A percentile compares a stretch with the other conserved stretches of the same genome.
Evolutionary conservation across 2,888 invertebrate species (phyloP).

Genomic region (Plebejus melissa): DNA sequence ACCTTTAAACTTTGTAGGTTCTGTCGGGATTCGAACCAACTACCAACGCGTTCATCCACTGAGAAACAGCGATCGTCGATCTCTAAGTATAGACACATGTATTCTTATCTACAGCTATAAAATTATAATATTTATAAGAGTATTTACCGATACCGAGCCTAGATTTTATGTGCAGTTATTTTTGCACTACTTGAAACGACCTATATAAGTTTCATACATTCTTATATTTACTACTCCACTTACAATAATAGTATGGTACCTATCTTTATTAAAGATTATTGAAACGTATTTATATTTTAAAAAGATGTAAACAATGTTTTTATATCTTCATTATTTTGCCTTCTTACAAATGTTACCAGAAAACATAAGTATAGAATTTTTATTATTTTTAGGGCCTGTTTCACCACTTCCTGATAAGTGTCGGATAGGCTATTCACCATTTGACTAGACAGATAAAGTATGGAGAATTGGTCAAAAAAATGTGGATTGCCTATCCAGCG

Average conservation of each 20-base stretch:
- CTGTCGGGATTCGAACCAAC: no score
- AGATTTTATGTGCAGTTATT: not conserved
- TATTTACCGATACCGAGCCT: constrained; percentile 32
- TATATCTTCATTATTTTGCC: not conserved
- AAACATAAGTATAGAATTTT: no score
- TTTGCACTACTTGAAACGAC: constrained; percentile 1
- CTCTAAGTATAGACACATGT: constrained; percentile 5
- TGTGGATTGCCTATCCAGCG: no score
- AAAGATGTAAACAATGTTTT: not conserved
- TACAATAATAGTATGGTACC: not conserved
- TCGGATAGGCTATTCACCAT: no score
- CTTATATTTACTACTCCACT: not conserved
- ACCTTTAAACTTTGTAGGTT: no score
- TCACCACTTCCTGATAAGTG: no score
- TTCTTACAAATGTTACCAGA: not conserved
- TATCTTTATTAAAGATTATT: not conserved
- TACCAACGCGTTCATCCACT: no score
- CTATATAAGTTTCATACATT: constrained; percentile 16
- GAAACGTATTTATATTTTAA: not conserved
- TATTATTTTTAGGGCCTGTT: no score
- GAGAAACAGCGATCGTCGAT: not conserved
- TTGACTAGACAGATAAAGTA: no score
- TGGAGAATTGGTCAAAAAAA: no score
- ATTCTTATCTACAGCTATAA: constrained; percentile 31
- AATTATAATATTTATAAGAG: constrained; percentile 34